Base-by-base conservation (phyloP, 2,113 vertebrate species). In the Callorhinus ursinus region DNA sequence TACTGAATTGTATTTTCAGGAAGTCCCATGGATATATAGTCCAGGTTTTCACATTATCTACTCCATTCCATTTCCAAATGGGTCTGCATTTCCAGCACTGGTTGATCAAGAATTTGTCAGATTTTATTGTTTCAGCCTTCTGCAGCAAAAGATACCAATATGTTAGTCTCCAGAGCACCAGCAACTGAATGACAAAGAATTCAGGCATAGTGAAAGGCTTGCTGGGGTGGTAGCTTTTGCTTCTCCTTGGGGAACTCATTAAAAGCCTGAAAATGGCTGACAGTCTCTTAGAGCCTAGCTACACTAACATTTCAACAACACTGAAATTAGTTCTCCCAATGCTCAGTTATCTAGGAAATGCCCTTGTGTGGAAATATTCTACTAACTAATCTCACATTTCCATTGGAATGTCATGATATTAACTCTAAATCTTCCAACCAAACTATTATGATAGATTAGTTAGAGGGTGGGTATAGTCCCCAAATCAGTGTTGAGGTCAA, bases 221-320 rank as follows among this genome's bases (percentile, higher is more conserved):
- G 13, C 22, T 74, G 14, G 74, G 28, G n/a, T 94, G 28, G 65
- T 72, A 94, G 12, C 61, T 83, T 94, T 57, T 92, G 86, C 53
- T 90, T 96, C 76, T 97, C 81, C 91, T 96, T 81, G 42, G 92
- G 80, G 88, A 95, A 79, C 85, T 96, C 89, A 95, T 95, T 97
- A 95, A 88, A 72, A 85, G 49, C 31, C 63, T 87, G 53, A 95
- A 94, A 94, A 95, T 88, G 76, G 33, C 67, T 92, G 39, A 55
- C 28, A 88, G 19, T 57, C 63, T 94, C 59, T 90, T 74, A 85
- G 69, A 90, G 24, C 19, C 61, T 46, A 9, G 33, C 28, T 74
- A 53, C 0, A 59, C 83, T 84, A 91, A 57, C 80, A 88, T 94
- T 83, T 94, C 55, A 93, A 88, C 53, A 39, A 21, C 26, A 67